These are phyloP conservation scores for Etheostoma spectabile DNA, from an alignment of 2,113 vertebrate species.

Conservation along the genomic window DNA sequence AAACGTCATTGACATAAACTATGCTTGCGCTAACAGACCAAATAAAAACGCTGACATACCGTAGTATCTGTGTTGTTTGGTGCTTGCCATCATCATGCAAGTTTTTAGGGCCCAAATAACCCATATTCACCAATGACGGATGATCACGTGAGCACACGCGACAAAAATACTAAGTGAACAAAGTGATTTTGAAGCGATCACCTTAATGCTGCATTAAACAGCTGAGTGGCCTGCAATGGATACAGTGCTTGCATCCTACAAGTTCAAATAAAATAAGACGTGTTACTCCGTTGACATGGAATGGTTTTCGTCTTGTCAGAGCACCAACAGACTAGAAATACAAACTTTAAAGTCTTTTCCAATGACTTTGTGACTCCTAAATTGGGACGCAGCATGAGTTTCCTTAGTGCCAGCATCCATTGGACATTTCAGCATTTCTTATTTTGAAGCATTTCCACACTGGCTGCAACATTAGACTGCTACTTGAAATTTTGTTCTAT, in stretches of 20 bases:
- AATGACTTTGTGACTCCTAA: neutral
- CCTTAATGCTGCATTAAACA: neutral
- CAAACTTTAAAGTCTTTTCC: constrained; percentile 1
- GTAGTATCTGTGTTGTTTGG: neutral
- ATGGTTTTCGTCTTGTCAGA: neutral
- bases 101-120: no score
- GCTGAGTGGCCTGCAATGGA: neutral
- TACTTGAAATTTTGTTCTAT: neutral
- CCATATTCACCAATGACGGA: neutral
- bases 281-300: neutral
- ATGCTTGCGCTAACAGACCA: neutral
- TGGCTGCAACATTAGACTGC: constrained; percentile 15
- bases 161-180: neutral
- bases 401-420: neutral
- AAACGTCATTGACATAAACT: no score
- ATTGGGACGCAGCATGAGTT: neutral
- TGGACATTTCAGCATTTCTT: neutral
- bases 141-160: neutral
- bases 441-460: neutral
- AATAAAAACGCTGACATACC: constrained; percentile 1
- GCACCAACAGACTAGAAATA: neutral
- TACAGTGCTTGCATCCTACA: neutral
- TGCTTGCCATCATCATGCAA: no score
- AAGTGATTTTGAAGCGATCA: neutral
- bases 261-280: neutral